Base-by-base conservation (phyloP, 2,797 vertebrate species). In the Epinephelus awoara region DNA sequence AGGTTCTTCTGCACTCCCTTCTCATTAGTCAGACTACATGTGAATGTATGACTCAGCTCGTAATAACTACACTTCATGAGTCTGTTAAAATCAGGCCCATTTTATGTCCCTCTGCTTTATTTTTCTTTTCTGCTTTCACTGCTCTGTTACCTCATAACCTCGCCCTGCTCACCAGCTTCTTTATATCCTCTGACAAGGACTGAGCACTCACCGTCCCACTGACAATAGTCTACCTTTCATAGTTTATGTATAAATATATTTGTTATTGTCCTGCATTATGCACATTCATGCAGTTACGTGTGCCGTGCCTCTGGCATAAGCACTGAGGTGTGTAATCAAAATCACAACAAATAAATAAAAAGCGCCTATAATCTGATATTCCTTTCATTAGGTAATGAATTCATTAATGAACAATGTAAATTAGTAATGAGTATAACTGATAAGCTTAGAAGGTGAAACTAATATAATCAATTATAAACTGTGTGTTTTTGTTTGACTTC, bases 11-110 rank as follows among this genome's bases (percentile, higher is more conserved):
- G 44, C 73, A 59, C 50, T 63, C 51, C 51, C 62, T 68, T 55
- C 77, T 84, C 68, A 87, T 91, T 85, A 87, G 59, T 83, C 74
- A 87, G 78, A 77, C 51, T 51, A 61, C 58, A 88, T 80, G 51
- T 66, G 76, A 80, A 74, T 67, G 64, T 73, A 71, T 86, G 84
- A 90, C 79, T 88, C 65, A 86, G 70, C 79, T 69, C 42, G 42
- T 67, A 75, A 80, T 79, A 72, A 81, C 65, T 76, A 51, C 42
- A 71, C 50, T 73, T 81, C 70, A 75, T n/a, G 65, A 82, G 55
- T 21, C 29, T 46, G 72, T 82, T 81, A 76, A 86, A 90, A 84
- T 83, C 67, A 79, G 69, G 19, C 50, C 42, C 38, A 40, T 88
- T 76, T 72, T 64, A 66, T 68, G 4, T 61, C 55, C 65, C 49